Evolutionary conservation across 2,888 invertebrate species (phyloP).

Genomic region (Aphodius granarius): DNA sequence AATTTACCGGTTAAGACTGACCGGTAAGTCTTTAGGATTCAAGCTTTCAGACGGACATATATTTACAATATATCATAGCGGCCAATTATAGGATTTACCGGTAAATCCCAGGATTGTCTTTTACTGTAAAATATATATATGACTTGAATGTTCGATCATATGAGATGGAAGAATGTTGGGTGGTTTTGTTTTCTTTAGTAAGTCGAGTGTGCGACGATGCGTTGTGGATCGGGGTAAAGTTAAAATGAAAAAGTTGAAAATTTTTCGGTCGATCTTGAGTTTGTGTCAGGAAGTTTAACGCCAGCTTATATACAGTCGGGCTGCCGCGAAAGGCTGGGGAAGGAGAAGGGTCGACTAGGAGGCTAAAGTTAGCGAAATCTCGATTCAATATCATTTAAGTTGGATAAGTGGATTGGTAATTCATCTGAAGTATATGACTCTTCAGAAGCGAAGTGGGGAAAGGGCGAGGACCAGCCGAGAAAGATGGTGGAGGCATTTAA

Average conservation of each 20-base stretch:
- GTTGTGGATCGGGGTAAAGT: conserved; percentile 31
- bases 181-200: not conserved
- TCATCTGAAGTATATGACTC: conserved; percentile 15
- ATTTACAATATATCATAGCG: too few species aligned
- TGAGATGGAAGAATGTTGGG: not conserved
- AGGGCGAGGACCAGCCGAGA: conserved; percentile 13
- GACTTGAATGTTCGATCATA: not conserved
- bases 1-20: too few species aligned
- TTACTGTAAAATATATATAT: too few species aligned
- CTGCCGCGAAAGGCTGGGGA: conserved; percentile 32
- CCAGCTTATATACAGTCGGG: conserved; percentile 29
- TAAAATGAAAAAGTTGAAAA: conserved; percentile 42
- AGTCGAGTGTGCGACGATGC: not conserved
- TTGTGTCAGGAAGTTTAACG: conserved; percentile 35
- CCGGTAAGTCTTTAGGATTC: too few species aligned
- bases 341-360: conserved; percentile 4
- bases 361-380: conserved; percentile 9
- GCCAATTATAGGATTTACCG: too few species aligned
- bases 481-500: conserved; percentile 1
- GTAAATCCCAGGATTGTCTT: too few species aligned
- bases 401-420: conserved; percentile 23
- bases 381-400: conserved; percentile 24
- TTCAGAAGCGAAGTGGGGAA: conserved; percentile 16
- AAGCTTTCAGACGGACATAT: too few species aligned
- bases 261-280: conserved; percentile 35